phyloP scores from a whole-genome alignment of 2,113 vertebrate genomes.

The human (Homo sapiens) region GRCh38 chr12:127906001-127906500 shows the following conservation, averaged over 20 bases:
- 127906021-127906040: neutral
- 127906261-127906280: neutral
- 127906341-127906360: neutral
- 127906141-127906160: neutral
- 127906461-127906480: neutral
- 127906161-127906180: neutral
- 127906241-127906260: neutral
- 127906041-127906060: neutral
- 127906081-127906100: neutral
- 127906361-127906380: neutral
- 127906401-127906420: neutral
- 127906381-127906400: neutral
- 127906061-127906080: neutral
- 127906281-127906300: neutral
- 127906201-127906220: neutral
- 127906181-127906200: neutral
- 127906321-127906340: neutral
- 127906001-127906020: neutral
- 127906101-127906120: neutral
- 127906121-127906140: neutral
- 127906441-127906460: neutral
- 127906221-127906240: neutral
- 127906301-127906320: too few species aligned
- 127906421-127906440: neutral
- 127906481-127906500: neutral